Percentiles rank a stretch among this genome's conserved stretches.
Conservation (phyloP, 2,113 vertebrate genomes). For the Sclerurus mexicanus region DNA sequence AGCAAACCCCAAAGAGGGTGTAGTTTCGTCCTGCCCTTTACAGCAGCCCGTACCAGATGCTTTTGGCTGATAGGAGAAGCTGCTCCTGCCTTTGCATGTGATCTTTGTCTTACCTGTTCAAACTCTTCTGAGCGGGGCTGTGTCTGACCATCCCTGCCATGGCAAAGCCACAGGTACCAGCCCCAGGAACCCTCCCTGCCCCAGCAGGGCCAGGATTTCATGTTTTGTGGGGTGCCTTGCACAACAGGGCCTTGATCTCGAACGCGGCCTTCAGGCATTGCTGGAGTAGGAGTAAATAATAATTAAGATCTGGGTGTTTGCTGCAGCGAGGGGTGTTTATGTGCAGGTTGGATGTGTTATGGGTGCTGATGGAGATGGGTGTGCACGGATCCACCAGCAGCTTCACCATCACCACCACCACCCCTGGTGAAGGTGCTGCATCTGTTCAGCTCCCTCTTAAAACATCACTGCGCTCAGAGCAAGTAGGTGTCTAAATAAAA, state of each 20-base stretch:
- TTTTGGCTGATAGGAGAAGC: not conserved
- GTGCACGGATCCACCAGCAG: not conserved
- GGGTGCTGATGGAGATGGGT: not conserved
- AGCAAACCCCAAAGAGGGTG: not conserved
- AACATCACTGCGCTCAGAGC: not conserved
- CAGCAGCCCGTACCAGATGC: not conserved
- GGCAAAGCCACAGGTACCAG: not conserved
- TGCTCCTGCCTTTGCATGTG: not conserved
- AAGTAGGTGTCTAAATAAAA: slow-evolving; percentile 23
- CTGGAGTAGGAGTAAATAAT: not conserved
- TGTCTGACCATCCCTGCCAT: not conserved
- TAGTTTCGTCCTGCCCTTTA: not conserved
- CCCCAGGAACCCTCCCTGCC: not conserved
- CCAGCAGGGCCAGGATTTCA: not conserved
- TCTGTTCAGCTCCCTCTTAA: not conserved
- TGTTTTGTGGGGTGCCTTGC: slow-evolving; percentile 19
- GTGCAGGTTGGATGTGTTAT: not conserved
- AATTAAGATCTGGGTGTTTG: slow-evolving; percentile 40
- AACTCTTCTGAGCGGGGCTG: not conserved
- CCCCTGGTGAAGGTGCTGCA: not conserved
- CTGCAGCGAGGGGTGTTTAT: not conserved
- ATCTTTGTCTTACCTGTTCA: not conserved
- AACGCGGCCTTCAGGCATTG: not conserved
- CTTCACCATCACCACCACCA: not conserved
- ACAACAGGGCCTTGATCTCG: slow-evolving; percentile 18